These are phyloP conservation scores for Lutraria rhynchaena DNA, from an alignment of 1,140 invertebrate species.

Conservation along the genomic window DNA sequence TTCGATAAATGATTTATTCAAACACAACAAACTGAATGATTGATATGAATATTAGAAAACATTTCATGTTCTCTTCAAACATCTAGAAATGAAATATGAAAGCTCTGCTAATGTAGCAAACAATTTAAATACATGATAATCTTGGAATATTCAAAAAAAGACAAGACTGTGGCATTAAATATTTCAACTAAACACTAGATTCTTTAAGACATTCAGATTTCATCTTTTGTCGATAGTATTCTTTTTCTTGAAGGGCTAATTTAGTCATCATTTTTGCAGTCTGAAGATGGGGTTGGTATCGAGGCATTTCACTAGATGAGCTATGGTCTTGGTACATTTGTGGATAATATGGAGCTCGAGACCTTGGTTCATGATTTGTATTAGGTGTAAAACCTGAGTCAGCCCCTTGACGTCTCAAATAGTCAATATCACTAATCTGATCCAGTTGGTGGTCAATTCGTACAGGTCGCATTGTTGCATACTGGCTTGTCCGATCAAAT, in stretches of 20 bases:
- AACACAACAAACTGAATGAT: no score
- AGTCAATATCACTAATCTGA: background rate
- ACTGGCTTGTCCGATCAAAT: conserved; percentile 32
- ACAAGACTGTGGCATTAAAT: no score
- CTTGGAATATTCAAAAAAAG: no score
- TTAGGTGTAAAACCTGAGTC: background rate
- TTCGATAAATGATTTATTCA: no score
- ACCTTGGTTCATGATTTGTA: conserved; percentile 29
- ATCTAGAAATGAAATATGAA: no score
- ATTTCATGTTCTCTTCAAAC: no score
- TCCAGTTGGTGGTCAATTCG: conserved; percentile 18
- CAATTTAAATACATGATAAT: no score
- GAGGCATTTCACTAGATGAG: background rate
- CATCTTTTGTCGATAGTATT: conserved; percentile 9
- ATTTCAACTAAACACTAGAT: conserved; percentile 28
- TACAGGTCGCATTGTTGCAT: conserved; percentile 40
- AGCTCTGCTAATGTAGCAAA: no score
- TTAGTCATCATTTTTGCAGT: conserved; percentile 33
- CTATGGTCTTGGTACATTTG: conserved; percentile 32
- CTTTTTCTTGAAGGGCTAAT: conserved; percentile 29
- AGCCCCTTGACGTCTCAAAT: background rate
- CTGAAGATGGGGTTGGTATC: conserved; percentile 54
- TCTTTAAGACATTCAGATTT: conserved; percentile 45
- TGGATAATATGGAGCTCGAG: conserved; percentile 53
- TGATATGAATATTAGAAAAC: no score